Evolutionary conservation across 2,888 invertebrate genomes (phyloP), one percentile per base, ranked within the genome.

Genomic region (Nesidiocoris tenuis): DNA sequence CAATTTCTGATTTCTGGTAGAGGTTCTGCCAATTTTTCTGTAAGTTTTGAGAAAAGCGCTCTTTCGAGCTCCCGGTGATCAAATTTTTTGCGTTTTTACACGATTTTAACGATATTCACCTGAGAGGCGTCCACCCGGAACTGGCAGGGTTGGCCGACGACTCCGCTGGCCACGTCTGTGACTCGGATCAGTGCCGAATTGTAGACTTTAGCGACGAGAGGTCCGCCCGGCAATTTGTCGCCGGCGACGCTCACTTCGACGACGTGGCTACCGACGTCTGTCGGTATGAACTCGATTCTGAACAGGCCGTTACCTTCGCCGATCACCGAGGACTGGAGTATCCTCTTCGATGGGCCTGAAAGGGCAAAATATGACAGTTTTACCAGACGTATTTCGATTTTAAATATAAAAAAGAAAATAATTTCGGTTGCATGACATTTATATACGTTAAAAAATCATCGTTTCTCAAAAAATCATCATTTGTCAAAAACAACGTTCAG

Each of bases 81-180:
- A n/a, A n/a, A n/a, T n/a, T n/a, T n/a, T n/a, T n/a, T n/a, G n/a
- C n/a, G n/a, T n/a, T n/a, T n/a, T n/a, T n/a, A n/a, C n/a, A n/a
- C n/a, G n/a, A n/a, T n/a, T n/a, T n/a, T n/a, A n/a, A n/a, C n/a
- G n/a, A n/a, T n/a, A n/a, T n/a, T n/a, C 12, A 39, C 39, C 59
- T 68, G 75, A 12, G 68, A 68, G 18, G 75, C 75, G 83, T 82
- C 86, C 96, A 96, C 95, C 90, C 93, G 90, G 85, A 99, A 98
- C 85, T 97, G 96, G 83, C 96, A 95, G 79, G 96, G 94, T 84
- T 97, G 95, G 74, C 97, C 97, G 56, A 98, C 95, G 78, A 94
- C 91, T 77, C 96, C 97, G 82, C 93, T 94, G 81, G 94, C 92
- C 39, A 98, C 93, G 83, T 97, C 95, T 74, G 96, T 94, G 80